Evolutionary conservation across 2,113 vertebrate genomes (phyloP), one percentile per base, ranked within the genome.

Genomic region (Petrocephalus zakoni): DNA sequence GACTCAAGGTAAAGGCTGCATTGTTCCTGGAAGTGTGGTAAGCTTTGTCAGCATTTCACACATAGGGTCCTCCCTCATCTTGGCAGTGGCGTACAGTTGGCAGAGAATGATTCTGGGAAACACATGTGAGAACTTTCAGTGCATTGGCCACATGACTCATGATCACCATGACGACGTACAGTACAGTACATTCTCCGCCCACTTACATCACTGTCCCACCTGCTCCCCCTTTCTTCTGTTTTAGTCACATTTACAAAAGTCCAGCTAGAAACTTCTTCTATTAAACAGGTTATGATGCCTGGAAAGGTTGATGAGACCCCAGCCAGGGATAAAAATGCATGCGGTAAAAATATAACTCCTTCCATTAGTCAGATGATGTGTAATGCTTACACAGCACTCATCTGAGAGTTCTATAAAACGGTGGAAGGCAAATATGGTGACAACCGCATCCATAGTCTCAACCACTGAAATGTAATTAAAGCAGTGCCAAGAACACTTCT

Each of bases 11-110:
- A 55, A 22, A 15, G 25, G 72, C 51, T 82, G 52, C 58, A 37
- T 34, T 81, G 25, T 82, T 88, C 87, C 72, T 55, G 87, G 72
- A 88, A 88, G n/a, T n/a, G 51, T 53, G 34, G 13, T 29, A 17
- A 3, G 49, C 34, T 56, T 46, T 22, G 22, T 88, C 42, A 88
- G 34, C 75, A 49, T 83, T 61, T 88, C 72, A 21, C 72, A 34
- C 22, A 61, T 9, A 47, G 19, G 6, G 29, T 25, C 29, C 84
- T 86, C 29, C 84, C 17, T 37, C 86, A 58, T 46, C 7, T 61
- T 64, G 56, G 86, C 29, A 37, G 34, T 47, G 15, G 8, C 19
- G 55, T 58, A 6, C 15, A 21, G 37, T 34, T 86, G 22, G 46
- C 53, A 68, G 15, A 25, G 51, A 21, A 68, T 68, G 2, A 78